phyloP scores from a whole-genome alignment of 2,797 vertebrate genomes.

The Loris lydekkerianus region DNA sequence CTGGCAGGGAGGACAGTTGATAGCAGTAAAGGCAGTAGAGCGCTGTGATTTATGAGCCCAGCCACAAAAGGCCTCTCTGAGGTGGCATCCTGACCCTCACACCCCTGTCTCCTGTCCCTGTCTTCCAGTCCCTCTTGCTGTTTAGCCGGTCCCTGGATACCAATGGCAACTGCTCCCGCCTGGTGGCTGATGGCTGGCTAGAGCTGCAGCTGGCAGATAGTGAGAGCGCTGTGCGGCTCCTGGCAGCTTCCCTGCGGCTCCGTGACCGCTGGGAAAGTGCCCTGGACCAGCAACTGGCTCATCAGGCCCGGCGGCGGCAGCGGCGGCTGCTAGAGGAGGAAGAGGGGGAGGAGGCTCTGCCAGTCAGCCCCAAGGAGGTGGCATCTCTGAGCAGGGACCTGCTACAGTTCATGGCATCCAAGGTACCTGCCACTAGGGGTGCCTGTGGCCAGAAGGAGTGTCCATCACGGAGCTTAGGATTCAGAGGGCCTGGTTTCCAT shows the following conservation, averaged over 20 bases:
- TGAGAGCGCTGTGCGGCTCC: conserved; percentile 70
- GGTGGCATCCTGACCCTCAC: rapidly evolving
- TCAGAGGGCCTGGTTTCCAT: neutral
- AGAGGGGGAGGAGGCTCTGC: neutral
- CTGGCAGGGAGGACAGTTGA: rapidly evolving
- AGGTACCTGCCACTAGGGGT: conserved; percentile 87
- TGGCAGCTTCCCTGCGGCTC: conserved; percentile 81
- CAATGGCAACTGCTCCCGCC: conserved; percentile 92
- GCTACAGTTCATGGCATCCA: conserved; percentile 89
- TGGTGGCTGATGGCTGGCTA: conserved; percentile 95
- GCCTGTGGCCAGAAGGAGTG: rapidly evolving
- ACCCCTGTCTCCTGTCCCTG: rapidly evolving
- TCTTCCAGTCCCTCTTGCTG: conserved; percentile 92
- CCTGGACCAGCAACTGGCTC: conserved; percentile 89
- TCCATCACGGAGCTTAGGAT: rapidly evolving
- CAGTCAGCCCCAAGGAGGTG: conserved; percentile 79
- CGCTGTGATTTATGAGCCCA: neutral
- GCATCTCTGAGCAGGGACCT: conserved; percentile 89
- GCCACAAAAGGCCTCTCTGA: rapidly evolving
- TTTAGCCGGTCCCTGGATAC: conserved; percentile 93
- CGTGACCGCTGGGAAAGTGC: conserved; percentile 91
- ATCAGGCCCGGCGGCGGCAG: neutral
- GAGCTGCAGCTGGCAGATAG: conserved; percentile 89
- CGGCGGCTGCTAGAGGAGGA: neutral
- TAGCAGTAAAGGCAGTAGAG: neutral